These are phyloP conservation scores for Fragum fragum DNA, from an alignment of 2,888 invertebrate genomes.

Conservation along the genomic window DNA sequence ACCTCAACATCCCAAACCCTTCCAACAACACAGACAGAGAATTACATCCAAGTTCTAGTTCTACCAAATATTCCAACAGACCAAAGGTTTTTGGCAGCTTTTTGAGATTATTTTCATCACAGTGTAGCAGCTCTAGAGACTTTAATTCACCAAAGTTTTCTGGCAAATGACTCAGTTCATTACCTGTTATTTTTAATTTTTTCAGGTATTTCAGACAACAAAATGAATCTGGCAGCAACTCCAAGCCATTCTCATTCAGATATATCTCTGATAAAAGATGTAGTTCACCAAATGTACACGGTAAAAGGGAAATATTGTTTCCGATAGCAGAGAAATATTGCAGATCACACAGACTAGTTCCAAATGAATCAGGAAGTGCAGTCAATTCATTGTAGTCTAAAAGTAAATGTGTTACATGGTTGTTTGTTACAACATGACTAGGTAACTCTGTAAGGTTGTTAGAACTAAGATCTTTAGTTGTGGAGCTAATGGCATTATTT, in stretches of 20 bases:
- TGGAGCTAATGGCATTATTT: neutral
- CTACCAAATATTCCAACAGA: constrained; percentile 63
- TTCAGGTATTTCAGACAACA: constrained; percentile 67
- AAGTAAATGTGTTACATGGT: constrained; percentile 60
- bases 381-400: constrained; percentile 76
- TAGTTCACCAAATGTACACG: constrained; percentile 70
- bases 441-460: constrained; percentile 68
- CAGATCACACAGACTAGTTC: constrained; percentile 59
- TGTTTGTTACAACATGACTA: constrained; percentile 46
- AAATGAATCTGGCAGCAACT: constrained; percentile 70
- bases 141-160: constrained; percentile 73
- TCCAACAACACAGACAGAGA: constrained; percentile 67
- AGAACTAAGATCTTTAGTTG: constrained; percentile 61
- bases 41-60: constrained; percentile 73
- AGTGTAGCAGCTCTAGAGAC: constrained; percentile 65
- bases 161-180: constrained; percentile 75
- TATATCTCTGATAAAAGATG: constrained; percentile 68
- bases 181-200: constrained; percentile 73
- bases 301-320: constrained; percentile 74
- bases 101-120: constrained; percentile 75
- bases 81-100: constrained; percentile 71
- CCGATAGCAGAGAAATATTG: constrained; percentile 75
- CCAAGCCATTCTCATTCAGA: constrained; percentile 77
- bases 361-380: constrained; percentile 71
- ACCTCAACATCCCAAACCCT: constrained; percentile 71